These are phyloP conservation scores for Axinella damicornis DNA, from an alignment of 37 sponge, comb jelly and placozoan genomes.

Conservation along the genomic window DNA sequence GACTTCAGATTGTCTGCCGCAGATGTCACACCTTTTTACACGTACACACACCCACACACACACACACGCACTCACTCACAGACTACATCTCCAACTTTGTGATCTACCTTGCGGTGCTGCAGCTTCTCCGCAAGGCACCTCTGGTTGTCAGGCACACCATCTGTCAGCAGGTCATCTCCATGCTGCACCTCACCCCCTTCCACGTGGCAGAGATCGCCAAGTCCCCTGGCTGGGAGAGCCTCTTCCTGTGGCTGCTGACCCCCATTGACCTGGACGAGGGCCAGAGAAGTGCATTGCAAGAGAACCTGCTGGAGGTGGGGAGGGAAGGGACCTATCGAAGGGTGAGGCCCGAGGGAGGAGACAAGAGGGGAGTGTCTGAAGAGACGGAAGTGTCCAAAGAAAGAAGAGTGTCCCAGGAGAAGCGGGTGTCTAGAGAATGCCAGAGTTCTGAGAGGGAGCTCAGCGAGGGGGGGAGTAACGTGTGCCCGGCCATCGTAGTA, in stretches of 20 bases:
- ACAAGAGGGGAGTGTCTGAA: too few species aligned
- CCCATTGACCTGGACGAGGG: background rate
- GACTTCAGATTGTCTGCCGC: too few species aligned
- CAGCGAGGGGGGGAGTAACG: background rate
- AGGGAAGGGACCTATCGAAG: background rate
- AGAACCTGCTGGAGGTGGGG: background rate
- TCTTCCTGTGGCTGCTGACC: slow-evolving; percentile 76
- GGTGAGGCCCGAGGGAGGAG: background rate
- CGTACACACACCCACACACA: too few species aligned
- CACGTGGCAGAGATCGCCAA: slow-evolving; percentile 49
- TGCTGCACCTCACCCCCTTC: slow-evolving; percentile 69
- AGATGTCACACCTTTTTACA: too few species aligned
- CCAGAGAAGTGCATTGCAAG: too few species aligned
- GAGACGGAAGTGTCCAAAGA: background rate
- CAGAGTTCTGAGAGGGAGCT: background rate
- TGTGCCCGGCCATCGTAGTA: too few species aligned
- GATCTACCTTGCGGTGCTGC: slow-evolving; percentile 48
- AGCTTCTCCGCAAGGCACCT: slow-evolving; percentile 55
- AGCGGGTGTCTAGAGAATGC: background rate
- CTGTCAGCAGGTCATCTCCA: slow-evolving; percentile 71
- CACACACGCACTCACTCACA: background rate
- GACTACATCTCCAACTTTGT: slow-evolving; percentile 71
- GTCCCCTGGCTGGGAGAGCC: slow-evolving; percentile 68
- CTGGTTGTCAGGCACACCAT: slow-evolving; percentile 53
- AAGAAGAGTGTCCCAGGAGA: background rate